Evolutionary conservation across 2,888 invertebrate genomes (phyloP).

Genomic region (Drosophila testacea): DNA sequence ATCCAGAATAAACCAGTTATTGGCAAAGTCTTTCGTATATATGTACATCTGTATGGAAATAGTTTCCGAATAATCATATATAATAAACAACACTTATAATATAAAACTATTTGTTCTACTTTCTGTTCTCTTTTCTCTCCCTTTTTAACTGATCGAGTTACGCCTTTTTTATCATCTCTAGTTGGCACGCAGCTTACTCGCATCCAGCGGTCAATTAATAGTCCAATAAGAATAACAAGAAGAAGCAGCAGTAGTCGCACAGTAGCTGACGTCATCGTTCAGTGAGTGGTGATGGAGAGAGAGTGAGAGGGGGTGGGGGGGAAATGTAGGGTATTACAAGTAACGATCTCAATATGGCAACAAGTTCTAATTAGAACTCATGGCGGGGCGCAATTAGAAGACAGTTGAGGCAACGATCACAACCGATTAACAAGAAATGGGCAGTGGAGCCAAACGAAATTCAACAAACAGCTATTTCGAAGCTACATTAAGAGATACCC

Average conservation of each 20-base stretch:
- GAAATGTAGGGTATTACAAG: slow-evolving; percentile 26
- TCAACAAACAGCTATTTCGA: not conserved
- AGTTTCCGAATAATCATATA: too few relatives aligned
- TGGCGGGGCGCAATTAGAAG: slow-evolving; percentile 35
- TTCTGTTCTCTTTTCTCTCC: too few relatives aligned
- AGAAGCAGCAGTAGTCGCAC: slow-evolving; percentile 8
- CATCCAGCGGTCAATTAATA: slow-evolving; percentile 41
- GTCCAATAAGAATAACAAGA: slow-evolving; percentile 37
- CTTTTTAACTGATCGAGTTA: too few relatives aligned
- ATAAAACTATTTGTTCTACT: too few relatives aligned
- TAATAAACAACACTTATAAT: too few relatives aligned
- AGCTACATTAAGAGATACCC: slow-evolving; percentile 1
- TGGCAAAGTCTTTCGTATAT: too few relatives aligned
- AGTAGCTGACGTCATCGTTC: slow-evolving; percentile 49
- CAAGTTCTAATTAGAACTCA: slow-evolving; percentile 48
- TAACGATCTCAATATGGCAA: slow-evolving; percentile 47
- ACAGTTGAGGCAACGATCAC: slow-evolving; percentile 11
- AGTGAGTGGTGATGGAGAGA: not conserved
- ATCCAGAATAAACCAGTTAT: too few relatives aligned
- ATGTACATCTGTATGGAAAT: too few relatives aligned
- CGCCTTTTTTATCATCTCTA: too few relatives aligned
- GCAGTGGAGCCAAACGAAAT: slow-evolving; percentile 10
- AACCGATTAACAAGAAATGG: slow-evolving; percentile 13
- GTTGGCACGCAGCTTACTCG: slow-evolving; percentile 23
- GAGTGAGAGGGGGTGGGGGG: too few relatives aligned